Evolutionary conservation across 2,888 invertebrate species (phyloP).

Genomic region (Mechanitis mazaeus): DNA sequence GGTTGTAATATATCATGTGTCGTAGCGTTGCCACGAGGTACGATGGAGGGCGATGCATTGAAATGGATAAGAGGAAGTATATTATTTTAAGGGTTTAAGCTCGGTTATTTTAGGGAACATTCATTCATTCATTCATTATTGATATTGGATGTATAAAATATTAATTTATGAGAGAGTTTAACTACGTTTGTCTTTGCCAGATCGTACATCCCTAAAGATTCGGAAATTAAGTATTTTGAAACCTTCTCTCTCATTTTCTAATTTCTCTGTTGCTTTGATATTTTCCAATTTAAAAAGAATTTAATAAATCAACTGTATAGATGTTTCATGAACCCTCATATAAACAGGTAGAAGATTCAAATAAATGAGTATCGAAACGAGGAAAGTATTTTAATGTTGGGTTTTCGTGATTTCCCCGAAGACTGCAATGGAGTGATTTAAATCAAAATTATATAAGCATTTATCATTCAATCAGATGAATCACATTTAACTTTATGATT

Average conservation of each 20-base stretch:
- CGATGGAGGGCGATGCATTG: not conserved
- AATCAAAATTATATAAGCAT: slow-evolving; percentile 24
- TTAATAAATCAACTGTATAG: slow-evolving; percentile 5
- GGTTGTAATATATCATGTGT: slow-evolving; percentile 5
- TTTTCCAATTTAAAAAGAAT: too few species aligned
- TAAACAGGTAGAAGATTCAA: slow-evolving; percentile 10
- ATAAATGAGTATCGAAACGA: slow-evolving; percentile 10
- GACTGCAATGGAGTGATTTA: slow-evolving; percentile 32
- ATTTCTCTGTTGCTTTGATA: too few species aligned
- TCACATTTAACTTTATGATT: too few species aligned
- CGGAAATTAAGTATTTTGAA: too few species aligned
- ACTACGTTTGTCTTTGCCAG: too few species aligned
- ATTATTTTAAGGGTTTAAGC: not conserved
- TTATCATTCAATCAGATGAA: not conserved
- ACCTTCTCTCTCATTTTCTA: too few species aligned
- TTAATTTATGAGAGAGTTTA: too few species aligned
- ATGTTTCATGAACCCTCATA: slow-evolving; percentile 10
- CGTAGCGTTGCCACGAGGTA: slow-evolving; percentile 16
- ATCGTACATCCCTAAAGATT: too few species aligned
- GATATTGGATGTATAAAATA: too few species aligned
- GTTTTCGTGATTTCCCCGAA: slow-evolving; percentile 39
- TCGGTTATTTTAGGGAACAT: too few species aligned
- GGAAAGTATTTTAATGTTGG: slow-evolving; percentile 29
- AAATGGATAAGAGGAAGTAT: not conserved
- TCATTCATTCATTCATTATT: too few species aligned